These are phyloP conservation scores for Entomobrya multifasciata DNA, from an alignment of 2,888 invertebrate genomes.

Conservation along the genomic window DNA sequence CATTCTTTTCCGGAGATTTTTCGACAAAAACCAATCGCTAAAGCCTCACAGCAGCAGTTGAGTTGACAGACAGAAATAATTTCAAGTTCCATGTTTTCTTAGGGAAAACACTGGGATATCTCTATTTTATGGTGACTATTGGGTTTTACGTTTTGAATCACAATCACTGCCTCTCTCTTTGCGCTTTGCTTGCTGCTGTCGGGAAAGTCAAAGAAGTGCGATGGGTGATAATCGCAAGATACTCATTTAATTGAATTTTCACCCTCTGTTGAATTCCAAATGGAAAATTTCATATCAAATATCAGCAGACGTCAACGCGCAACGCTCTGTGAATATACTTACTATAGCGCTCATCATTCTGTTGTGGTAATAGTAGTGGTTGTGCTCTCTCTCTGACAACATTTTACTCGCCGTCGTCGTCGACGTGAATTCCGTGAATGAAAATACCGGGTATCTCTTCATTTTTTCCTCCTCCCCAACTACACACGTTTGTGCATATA, in stretches of 20 bases:
- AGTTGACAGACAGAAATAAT: slow-evolving; percentile 63
- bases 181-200: slow-evolving; percentile 41
- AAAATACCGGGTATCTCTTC: slow-evolving; percentile 56
- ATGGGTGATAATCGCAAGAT: slow-evolving; percentile 80
- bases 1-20: slow-evolving; percentile 28
- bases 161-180: not conserved
- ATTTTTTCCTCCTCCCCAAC: slow-evolving; percentile 11
- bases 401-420: too few species aligned
- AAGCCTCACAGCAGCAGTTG: slow-evolving; percentile 19
- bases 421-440: slow-evolving; percentile 52
- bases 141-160: slow-evolving; percentile 6
- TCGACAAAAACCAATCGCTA: slow-evolving; percentile 47
- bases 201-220: slow-evolving; percentile 73
- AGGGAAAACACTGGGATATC: slow-evolving; percentile 59
- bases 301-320: slow-evolving; percentile 74
- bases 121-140: not conserved
- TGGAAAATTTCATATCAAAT: slow-evolving; percentile 79
- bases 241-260: slow-evolving; percentile 79
- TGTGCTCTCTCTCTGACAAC: not conserved
- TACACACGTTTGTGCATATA: slow-evolving; percentile 49
- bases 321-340: slow-evolving; percentile 48
- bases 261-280: slow-evolving; percentile 79
- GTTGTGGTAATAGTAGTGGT: slow-evolving; percentile 3
- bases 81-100: slow-evolving; percentile 66
- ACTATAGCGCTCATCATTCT: not conserved